A percentile compares a stretch with the other conserved stretches of the same genome.
These are phyloP conservation scores for Nephotettix cincticeps DNA, from an alignment of 1,140 invertebrate species.

Conservation along the genomic window DNA sequence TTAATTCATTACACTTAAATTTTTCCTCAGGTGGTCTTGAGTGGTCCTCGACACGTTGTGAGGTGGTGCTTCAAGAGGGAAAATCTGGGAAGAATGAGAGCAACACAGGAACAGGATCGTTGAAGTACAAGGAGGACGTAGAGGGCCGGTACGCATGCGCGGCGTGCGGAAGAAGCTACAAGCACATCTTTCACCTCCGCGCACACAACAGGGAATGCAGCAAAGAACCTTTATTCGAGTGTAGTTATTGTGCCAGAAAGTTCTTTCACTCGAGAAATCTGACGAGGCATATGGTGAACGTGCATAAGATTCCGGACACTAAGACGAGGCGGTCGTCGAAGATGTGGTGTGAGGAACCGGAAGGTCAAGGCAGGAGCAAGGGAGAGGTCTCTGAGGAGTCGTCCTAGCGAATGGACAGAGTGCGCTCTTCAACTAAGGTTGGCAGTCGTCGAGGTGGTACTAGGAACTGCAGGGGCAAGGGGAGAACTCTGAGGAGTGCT, in stretches of 20 bases:
- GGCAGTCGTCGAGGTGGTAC: too few species aligned
- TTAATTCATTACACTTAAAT: too few species aligned
- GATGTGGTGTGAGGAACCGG: background rate
- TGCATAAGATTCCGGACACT: constrained; percentile 24
- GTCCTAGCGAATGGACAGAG: too few species aligned
- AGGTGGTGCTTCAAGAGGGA: background rate
- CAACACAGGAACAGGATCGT: background rate
- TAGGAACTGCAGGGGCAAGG: too few species aligned
- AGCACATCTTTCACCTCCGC: constrained; percentile 37
- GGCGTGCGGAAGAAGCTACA: constrained; percentile 39
- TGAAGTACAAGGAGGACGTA: background rate
- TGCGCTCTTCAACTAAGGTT: too few species aligned
- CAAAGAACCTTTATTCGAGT: constrained; percentile 41
- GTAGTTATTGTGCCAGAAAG: constrained; percentile 42
- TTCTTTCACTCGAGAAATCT: constrained; percentile 35
- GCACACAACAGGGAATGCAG: constrained; percentile 39
- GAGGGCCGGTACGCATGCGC: constrained; percentile 27
- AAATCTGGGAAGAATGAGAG: background rate
- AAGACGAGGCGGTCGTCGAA: constrained; percentile 1
- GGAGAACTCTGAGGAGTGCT: too few species aligned
- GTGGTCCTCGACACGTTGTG: too few species aligned
- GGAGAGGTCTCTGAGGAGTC: too few species aligned
- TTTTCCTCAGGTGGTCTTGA: too few species aligned
- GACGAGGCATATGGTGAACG: constrained; percentile 31
- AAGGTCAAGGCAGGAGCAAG: background rate